phyloP scores from a whole-genome alignment of 2,888 invertebrate species.

The Drosophila barbarae region DNA sequence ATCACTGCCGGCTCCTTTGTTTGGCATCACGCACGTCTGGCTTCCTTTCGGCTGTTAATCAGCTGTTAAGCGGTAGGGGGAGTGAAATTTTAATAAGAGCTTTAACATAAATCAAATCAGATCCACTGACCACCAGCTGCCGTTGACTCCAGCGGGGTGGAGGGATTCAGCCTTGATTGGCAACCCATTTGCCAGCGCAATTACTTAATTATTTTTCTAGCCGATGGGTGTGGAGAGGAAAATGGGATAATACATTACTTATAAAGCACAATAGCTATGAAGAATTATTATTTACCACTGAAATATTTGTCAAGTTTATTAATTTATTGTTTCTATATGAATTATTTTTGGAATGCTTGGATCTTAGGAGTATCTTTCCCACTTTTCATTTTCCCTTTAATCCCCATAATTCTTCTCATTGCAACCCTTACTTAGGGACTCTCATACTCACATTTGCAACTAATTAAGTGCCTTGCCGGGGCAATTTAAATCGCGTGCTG shows the following conservation, averaged over 20 bases:
- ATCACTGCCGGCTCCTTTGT: slow-evolving; percentile 32
- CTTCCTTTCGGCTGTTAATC: slow-evolving; percentile 52
- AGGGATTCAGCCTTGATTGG: slow-evolving; percentile 45
- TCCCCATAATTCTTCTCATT: slow-evolving; percentile 31
- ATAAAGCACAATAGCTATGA: background rate
- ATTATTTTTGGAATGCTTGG: background rate
- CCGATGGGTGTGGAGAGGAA: background rate
- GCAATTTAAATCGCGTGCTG: slow-evolving; percentile 53
- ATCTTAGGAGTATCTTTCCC: background rate
- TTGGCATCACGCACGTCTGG: slow-evolving; percentile 56
- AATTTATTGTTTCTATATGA: background rate
- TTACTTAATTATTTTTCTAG: slow-evolving; percentile 54
- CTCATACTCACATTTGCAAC: slow-evolving; percentile 58
- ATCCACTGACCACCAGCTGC: slow-evolving; percentile 62
- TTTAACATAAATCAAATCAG: slow-evolving; percentile 63
- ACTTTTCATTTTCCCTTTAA: background rate
- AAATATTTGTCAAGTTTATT: no score
- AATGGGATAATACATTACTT: background rate
- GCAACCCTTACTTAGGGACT: slow-evolving; percentile 6
- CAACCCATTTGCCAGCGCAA: slow-evolving; percentile 51
- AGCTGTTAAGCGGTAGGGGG: slow-evolving; percentile 38
- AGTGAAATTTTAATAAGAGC: slow-evolving; percentile 65
- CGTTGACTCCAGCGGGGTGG: slow-evolving; percentile 30
- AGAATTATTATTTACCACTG: background rate
- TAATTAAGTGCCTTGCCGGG: slow-evolving; percentile 61